Base-by-base conservation (phyloP, 2,888 invertebrate species). In the Leptopilina myrica region DNA sequence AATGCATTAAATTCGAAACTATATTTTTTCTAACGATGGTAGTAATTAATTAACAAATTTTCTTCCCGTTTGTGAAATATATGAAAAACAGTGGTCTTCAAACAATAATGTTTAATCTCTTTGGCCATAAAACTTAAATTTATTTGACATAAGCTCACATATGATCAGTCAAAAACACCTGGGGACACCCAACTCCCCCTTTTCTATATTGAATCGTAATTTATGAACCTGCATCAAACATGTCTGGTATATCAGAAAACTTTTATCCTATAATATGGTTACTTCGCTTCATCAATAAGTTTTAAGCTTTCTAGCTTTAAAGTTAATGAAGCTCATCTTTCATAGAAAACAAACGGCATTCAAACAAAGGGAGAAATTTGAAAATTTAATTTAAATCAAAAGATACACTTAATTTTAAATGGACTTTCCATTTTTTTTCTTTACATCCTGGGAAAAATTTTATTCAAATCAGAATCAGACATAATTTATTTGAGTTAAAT, bases 191-290 rank as follows among this genome's bases (percentile, higher is more conserved):
- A 7, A 15, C 20, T 62, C 20, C 15, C 15, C 62, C 8, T 9
- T 15, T n/a, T 59, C 7, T 62, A 62, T 20, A 59, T 59, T 59
- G 62, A 62, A 62, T 62, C 62, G 62, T 62, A 62, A 62, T 59
- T 59, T 59, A 62, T 62, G 62, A 62, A 62, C 62, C 20, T 62
- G 20, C 62, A 62, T 62, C 62, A 62, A 62, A 62, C 62, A 20
- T 9, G 62, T n/a, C 62, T 62, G 9, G 62, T 62, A 33, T 33
- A 62, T 62, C 62, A 62, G 33, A 62, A 62, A 62, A 20, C 62
- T 62, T 15, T 15, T 5, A 43, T 43, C 8, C 43, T 5, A n/a
- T 59, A 62, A 62, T 62, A 62, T 62, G n/a, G 8, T 62, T 9
- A 15, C 20, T 62, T 62, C 62, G 62, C 33, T 33, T 33, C 33